Evolutionary conservation across 2,797 vertebrate genomes (phyloP).

Genomic region (Carcharodon carcharias): DNA sequence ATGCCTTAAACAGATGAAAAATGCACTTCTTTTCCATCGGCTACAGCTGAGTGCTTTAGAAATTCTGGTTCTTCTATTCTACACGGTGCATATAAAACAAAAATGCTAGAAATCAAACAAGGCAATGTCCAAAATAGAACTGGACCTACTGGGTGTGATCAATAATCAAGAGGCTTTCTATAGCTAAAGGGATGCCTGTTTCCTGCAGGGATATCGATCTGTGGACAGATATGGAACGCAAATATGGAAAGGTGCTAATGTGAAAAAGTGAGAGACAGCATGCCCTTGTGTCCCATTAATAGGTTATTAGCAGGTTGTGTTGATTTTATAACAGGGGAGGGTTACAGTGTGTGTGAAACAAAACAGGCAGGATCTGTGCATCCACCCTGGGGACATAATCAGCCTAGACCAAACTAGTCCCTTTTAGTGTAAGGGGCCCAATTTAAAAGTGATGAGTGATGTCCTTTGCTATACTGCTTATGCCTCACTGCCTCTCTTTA

Average conservation of each 20-base stretch:
- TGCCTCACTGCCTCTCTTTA: background rate
- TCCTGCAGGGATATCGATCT: background rate
- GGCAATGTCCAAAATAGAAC: background rate
- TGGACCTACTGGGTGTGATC: background rate
- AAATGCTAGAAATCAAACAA: background rate
- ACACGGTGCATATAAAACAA: background rate
- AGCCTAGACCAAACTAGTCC: background rate
- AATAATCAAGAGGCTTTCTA: background rate
- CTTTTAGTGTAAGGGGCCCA: background rate
- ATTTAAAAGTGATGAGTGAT: conserved; percentile 19
- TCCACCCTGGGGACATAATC: conserved; percentile 22
- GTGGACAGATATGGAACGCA: background rate
- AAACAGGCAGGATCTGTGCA: conserved; percentile 23
- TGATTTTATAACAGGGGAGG: conserved; percentile 14
- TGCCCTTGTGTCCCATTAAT: conserved; percentile 1
- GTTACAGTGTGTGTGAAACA: background rate
- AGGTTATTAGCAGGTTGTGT: conserved; percentile 18
- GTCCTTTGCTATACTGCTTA: background rate
- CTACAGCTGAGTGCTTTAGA: background rate
- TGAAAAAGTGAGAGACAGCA: conserved; percentile 3
- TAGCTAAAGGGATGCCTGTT: background rate
- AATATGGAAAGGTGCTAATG: background rate
- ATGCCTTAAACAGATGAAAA: conserved; percentile 54
- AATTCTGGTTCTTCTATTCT: background rate
- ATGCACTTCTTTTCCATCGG: conserved; percentile 43